Percentiles rank a stretch among this genome's conserved stretches.
phyloP scores from a whole-genome alignment of 2,888 invertebrate genomes.

The Carpatolechia fugitivella region DNA sequence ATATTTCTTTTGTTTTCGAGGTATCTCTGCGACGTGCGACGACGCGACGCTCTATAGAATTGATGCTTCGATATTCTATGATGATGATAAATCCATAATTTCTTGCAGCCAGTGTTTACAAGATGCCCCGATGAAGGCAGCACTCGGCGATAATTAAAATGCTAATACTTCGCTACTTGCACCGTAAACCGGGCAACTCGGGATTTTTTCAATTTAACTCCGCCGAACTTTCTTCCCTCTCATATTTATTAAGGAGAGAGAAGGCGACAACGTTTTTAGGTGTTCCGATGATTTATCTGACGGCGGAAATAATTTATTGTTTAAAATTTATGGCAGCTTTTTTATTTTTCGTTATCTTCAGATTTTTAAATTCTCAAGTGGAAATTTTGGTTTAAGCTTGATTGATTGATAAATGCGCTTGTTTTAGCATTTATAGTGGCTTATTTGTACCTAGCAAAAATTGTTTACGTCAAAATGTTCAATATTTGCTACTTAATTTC shows the following conservation, averaged over 20 bases:
- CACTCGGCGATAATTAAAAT: constrained; percentile 50
- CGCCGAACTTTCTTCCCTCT: not conserved
- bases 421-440: no score
- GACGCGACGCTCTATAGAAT: no score
- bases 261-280: not conserved
- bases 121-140: constrained; percentile 26
- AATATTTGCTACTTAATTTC: no score
- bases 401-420: no score
- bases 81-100: not conserved
- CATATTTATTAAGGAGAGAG: not conserved
- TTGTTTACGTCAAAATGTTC: no score
- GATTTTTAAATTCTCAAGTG: no score
- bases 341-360: no score
- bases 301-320: not conserved
- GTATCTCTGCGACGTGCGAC: no score
- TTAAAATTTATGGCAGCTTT: not conserved
- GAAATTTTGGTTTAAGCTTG: no score
- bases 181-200: constrained; percentile 4
- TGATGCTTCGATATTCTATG: no score
- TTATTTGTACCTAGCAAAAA: no score
- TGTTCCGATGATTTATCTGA: not conserved
- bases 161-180: constrained; percentile 53
- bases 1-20: no score
- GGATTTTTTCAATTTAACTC: constrained; percentile 1
- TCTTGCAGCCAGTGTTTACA: not conserved